Percentiles rank a stretch among this genome's conserved stretches.
These are phyloP conservation scores for Planococcus citri DNA, from an alignment of 1,140 invertebrate species.

Conservation along the genomic window DNA sequence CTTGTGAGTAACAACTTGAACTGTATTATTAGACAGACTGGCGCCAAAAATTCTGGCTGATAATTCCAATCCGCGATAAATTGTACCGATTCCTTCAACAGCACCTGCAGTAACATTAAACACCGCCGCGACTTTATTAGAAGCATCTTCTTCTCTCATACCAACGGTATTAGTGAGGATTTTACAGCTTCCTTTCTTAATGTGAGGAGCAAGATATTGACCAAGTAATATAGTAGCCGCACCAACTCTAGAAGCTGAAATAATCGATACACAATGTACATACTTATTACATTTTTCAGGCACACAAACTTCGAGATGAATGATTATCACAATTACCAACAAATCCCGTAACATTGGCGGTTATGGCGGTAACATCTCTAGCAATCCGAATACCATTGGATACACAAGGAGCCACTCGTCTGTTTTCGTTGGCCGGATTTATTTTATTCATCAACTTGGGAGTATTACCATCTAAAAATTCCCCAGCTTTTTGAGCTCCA, in stretches of 20 bases:
- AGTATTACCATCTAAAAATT: constrained; percentile 45
- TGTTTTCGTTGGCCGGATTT: constrained; percentile 27
- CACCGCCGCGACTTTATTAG: constrained; percentile 44
- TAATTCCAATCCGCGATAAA: constrained; percentile 51
- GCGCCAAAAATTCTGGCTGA: constrained; percentile 49
- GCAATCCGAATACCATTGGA: constrained; percentile 46
- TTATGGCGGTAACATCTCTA: constrained; percentile 45
- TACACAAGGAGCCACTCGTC: constrained; percentile 35
- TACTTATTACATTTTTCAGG: not conserved
- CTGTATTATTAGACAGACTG: constrained; percentile 53
- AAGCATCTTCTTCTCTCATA: constrained; percentile 40
- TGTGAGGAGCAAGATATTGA: constrained; percentile 48
- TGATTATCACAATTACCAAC: constrained; percentile 39
- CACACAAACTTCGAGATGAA: no score
- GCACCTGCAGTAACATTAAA: constrained; percentile 53
- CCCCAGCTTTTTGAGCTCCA: constrained; percentile 49
- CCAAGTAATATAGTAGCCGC: constrained; percentile 48
- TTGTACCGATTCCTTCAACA: constrained; percentile 50
- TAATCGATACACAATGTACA: not conserved
- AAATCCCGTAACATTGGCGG: constrained; percentile 47
- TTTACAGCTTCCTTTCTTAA: constrained; percentile 43
- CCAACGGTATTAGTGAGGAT: constrained; percentile 42
- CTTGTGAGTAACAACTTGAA: constrained; percentile 55
- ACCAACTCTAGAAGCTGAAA: constrained; percentile 47
- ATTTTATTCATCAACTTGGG: constrained; percentile 45